phyloP scores from a whole-genome alignment of 2,888 invertebrate species.

The Eugnorisma glareosa region DNA sequence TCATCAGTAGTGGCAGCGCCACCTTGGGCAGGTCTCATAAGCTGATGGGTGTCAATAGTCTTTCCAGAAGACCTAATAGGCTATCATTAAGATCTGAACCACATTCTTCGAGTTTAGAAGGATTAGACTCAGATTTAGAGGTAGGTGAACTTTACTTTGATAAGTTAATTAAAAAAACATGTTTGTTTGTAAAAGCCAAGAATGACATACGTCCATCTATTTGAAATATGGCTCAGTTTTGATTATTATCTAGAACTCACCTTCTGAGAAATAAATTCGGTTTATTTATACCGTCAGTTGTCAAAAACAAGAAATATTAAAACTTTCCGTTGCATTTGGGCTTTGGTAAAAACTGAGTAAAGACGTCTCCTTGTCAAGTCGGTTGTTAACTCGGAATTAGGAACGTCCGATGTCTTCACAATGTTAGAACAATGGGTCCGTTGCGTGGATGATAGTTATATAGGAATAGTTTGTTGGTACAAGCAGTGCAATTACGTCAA shows the following conservation, averaged over 20 bases:
- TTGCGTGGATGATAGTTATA: slow-evolving; percentile 70
- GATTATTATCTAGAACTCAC: slow-evolving; percentile 37
- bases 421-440: slow-evolving; percentile 59
- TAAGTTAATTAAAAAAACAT: slow-evolving; percentile 31
- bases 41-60: slow-evolving; percentile 86
- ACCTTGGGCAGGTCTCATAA: slow-evolving; percentile 85
- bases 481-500: slow-evolving; percentile 72
- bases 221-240: slow-evolving; percentile 48
- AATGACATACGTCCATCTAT: slow-evolving; percentile 34
- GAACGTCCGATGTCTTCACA: slow-evolving; percentile 63
- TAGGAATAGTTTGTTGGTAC: slow-evolving; percentile 69
- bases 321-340: slow-evolving; percentile 39
- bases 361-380: slow-evolving; percentile 55
- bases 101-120: slow-evolving; percentile 89
- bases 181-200: slow-evolving; percentile 44
- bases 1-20: slow-evolving; percentile 85
- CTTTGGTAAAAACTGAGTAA: slow-evolving; percentile 40
- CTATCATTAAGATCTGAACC: slow-evolving; percentile 79
- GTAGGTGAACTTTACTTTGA: slow-evolving; percentile 74
- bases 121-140: slow-evolving; percentile 91
- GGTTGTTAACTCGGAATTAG: slow-evolving; percentile 58
- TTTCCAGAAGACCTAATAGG: slow-evolving; percentile 80
- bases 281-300: slow-evolving; percentile 39
- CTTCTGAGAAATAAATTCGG: slow-evolving; percentile 34
- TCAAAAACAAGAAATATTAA: slow-evolving; percentile 38